Evolutionary conservation across 2,888 invertebrate genomes (phyloP), one percentile per base, ranked within the genome.

Genomic region (Drosophila hamatofila): DNA sequence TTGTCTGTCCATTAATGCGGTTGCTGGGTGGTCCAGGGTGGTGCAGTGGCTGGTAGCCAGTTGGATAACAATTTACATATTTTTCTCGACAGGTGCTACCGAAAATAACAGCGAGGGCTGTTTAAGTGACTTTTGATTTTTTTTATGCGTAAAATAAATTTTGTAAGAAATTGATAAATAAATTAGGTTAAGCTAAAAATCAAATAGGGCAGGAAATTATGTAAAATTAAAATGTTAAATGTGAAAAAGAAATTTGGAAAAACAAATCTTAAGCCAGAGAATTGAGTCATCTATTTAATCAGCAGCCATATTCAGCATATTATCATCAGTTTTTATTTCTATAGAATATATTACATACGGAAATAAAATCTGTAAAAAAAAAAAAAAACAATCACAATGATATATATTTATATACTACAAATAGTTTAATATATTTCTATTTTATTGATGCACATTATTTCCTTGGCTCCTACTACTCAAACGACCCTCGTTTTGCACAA

Each of bases 401-500:
- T 16, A 37, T 37, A 37, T 37, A 37, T 16, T 2, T 37, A 6
- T 42, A 23, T 49, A 27, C 12, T 4, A 27, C 5, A 25, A 46
- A 4, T 16, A 25, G 4, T n/a, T 42, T 2, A 16, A 12, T 16
- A 27, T 3, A 30, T 48, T n/a, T 11, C 14, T 35, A 33, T 11
- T 33, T 14, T n/a, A n/a, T n/a, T n/a, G n/a, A n/a, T n/a, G n/a
- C n/a, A n/a, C 11, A 21, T 21, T 9, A 25, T 5, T 11, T 11
- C 1, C 1, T 14, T 18, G 12, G 16, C 9, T 11, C 1, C 0
- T 14, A 48, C 23, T 48, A 5, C 44, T 66, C 1, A 12, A n/a
- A 9, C 64, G 2, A 2, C 80, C 72, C 83, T 78, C 66, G 75
- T 54, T 64, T 66, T 39, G 23, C 72, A 65, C 62, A 51, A 51